Base-by-base conservation (phyloP, 1,140 invertebrate species). In the Globodera ellingtonae region DNA sequence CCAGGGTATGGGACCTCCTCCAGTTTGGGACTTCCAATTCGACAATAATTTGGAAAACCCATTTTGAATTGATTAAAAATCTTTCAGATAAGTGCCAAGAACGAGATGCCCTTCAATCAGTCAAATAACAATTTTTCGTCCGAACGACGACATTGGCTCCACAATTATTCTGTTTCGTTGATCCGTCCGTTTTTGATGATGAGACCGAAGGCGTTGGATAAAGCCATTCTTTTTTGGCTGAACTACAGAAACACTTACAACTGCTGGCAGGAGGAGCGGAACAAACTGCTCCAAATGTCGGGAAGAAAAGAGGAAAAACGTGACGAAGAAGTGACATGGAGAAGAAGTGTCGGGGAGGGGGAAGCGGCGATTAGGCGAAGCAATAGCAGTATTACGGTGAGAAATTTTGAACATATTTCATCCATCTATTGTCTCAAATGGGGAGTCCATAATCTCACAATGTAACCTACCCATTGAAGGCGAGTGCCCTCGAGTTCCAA, bases 171-270 rank as follows among this genome's bases (percentile, higher is more conserved):
- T 65, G 85, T 88, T 21, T 73, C 77, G 6, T 59, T 88, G n/a
- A 89, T 87, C 80, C 81, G 88, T 10, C 87, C 87, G 1, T 81
- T 89, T 67, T 72, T 89, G 52, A 50, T 89, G 7, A 78, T 89
- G 44, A 85, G 89, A 75, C 80, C 88, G 9, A 81, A 77, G 18
- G 87, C 88, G 6, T 79, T 89, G 35, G 87, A 88, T 72, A 88
- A 89, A 77, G 87, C 87, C 10, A 86, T 88, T 59, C 78, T 88
- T 0, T 70, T 88, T 15, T 88, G 87, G 87, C 72, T 88, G n/a
- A 89, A 88, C 74, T 88, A 89, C 73, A 83, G 84, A 50, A 88
- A 89, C 71, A 88, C 84, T 3, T 88, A 88, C 50, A 85, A 89
- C 74, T 88, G 83, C 47, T 89, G 87, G 87, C 66, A 84, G 24